A percentile compares a stretch with the other conserved stretches of the same genome.
These are phyloP conservation scores for Glaucomys volans DNA, from an alignment of 2,113 vertebrate genomes.

Conservation along the genomic window DNA sequence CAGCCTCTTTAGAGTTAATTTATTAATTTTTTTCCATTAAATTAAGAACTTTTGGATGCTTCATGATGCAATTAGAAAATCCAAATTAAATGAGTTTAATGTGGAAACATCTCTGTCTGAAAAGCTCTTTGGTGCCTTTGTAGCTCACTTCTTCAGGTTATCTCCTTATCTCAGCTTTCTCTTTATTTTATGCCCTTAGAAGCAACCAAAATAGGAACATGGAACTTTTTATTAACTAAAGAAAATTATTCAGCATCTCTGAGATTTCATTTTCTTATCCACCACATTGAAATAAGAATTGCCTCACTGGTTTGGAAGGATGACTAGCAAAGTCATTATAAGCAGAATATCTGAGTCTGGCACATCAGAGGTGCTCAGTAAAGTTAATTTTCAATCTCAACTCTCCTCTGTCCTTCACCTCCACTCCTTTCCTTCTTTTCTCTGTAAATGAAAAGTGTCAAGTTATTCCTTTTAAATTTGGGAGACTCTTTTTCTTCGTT, in stretches of 20 bases:
- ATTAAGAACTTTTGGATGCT: background rate
- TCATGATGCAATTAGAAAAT: background rate
- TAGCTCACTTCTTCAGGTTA: background rate
- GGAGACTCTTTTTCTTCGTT: background rate
- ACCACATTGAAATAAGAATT: background rate
- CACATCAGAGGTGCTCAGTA: background rate
- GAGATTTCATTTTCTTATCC: background rate
- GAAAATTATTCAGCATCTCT: background rate
- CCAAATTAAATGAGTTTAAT: slow-evolving; percentile 51
- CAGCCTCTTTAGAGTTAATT: background rate
- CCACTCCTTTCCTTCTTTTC: background rate
- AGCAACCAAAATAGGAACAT: background rate
- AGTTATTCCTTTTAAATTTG: background rate
- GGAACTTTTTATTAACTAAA: background rate
- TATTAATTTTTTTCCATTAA: slow-evolving; percentile 25
- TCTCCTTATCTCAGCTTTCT: background rate
- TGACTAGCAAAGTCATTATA: background rate
- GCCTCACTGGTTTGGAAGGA: background rate
- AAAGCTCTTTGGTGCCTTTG: slow-evolving; percentile 18
- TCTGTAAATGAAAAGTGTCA: background rate
- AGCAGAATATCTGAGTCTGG: background rate
- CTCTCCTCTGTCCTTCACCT: background rate
- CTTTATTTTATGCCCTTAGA: background rate
- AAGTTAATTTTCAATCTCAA: background rate
- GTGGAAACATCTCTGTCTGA: slow-evolving; percentile 16